phyloP scores from a whole-genome alignment of 1,140 invertebrate species.

The Harpegnathos saltator region DNA sequence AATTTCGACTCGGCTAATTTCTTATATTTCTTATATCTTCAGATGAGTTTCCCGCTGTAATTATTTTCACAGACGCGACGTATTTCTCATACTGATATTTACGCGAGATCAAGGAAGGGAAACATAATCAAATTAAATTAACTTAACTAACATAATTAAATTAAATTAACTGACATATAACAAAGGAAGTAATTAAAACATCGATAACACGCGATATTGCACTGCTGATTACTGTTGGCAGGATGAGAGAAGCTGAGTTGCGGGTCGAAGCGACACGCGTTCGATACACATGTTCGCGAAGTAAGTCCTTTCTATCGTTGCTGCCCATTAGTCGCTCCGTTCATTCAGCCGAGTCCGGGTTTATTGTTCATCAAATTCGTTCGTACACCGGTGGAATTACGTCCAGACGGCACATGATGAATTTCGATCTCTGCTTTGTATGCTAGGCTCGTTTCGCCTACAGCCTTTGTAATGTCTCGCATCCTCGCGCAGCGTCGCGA shows the following conservation, averaged over 20 bases:
- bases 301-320: conserved; percentile 52
- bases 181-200: neutral
- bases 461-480: conserved; percentile 16
- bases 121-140: neutral
- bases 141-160: neutral
- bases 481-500: neutral
- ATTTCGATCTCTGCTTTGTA: conserved; percentile 53
- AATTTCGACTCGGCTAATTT: no score
- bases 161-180: neutral
- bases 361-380: conserved; percentile 54
- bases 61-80: no score
- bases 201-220: neutral
- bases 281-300: conserved; percentile 49
- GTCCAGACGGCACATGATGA: conserved; percentile 22
- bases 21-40: no score
- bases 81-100: no score
- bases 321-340: conserved; percentile 59
- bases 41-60: no score
- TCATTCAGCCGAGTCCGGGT: conserved; percentile 60
- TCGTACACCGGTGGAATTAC: conserved; percentile 48
- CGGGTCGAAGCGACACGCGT: conserved; percentile 15
- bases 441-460: conserved; percentile 17
- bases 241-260: conserved; percentile 50
- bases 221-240: conserved; percentile 17
- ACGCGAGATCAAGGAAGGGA: no score